These are phyloP conservation scores for Anoplophora glabripennis DNA, from an alignment of 1,140 invertebrate species.

Conservation along the genomic window DNA sequence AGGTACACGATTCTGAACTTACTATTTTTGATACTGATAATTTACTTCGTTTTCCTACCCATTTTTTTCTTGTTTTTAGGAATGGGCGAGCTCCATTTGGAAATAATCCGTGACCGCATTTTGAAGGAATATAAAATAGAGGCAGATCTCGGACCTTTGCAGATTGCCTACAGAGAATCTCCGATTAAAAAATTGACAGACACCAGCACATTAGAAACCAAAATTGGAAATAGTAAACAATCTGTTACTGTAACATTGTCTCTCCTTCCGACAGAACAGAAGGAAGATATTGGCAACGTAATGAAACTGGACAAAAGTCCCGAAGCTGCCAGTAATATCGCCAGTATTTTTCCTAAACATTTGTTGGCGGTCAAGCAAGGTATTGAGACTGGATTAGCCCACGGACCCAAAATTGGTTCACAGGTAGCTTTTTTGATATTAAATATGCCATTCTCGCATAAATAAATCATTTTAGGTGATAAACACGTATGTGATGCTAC, in stretches of 20 bases:
- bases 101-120: conserved; percentile 88
- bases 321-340: conserved; percentile 63
- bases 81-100: conserved; percentile 97
- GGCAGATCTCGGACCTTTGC: conserved; percentile 87
- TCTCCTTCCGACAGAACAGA: conserved; percentile 49
- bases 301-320: conserved; percentile 61
- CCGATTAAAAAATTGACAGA: conserved; percentile 54
- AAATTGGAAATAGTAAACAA: conserved; percentile 61
- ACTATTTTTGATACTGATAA: no score
- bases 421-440: conserved; percentile 57
- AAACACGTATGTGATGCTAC: conserved; percentile 71
- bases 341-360: conserved; percentile 58
- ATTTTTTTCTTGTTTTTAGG: no score
- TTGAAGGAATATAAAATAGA: conserved; percentile 88
- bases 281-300: conserved; percentile 41
- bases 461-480: conserved; percentile 57
- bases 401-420: conserved; percentile 71
- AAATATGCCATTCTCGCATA: not conserved
- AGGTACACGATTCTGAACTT: no score
- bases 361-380: conserved; percentile 62
- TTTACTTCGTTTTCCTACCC: no score
- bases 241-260: conserved; percentile 59
- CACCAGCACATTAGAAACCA: conserved; percentile 60
- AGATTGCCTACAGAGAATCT: conserved; percentile 90
- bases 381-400: conserved; percentile 59